phyloP scores from a whole-genome alignment of 2,797 vertebrate species.

The Scleropages formosus region DNA sequence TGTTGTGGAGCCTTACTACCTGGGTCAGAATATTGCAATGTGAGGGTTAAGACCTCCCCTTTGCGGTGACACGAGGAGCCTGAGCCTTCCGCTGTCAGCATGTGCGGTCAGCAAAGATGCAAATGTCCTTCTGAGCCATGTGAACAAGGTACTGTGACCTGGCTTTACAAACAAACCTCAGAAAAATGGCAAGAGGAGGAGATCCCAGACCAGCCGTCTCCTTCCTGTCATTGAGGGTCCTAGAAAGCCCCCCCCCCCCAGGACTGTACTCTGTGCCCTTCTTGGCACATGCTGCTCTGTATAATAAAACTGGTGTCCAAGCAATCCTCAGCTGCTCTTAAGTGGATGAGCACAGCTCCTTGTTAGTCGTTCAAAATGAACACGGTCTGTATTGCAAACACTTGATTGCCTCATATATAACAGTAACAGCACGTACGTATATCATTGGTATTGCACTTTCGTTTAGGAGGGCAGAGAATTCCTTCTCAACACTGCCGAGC shows the following conservation, averaged over 20 bases:
- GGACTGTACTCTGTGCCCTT: neutral
- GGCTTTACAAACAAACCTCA: neutral
- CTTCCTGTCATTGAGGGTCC: conserved; percentile 38
- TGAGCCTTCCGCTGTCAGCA: neutral
- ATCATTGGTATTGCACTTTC: too few species aligned
- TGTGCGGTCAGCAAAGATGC: neutral
- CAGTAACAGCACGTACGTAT: too few species aligned
- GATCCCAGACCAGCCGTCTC: conserved; percentile 30
- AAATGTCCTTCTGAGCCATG: neutral
- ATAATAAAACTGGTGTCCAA: neutral
- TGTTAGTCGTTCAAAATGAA: neutral
- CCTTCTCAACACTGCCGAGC: neutral
- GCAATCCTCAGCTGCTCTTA: conserved; percentile 2
- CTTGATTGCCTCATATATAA: too few species aligned
- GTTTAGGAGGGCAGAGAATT: too few species aligned
- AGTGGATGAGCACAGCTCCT: neutral
- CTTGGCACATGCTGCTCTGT: too few species aligned
- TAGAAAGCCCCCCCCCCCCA: conserved; percentile 2
- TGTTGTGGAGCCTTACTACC: neutral
- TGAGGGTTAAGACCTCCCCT: neutral
- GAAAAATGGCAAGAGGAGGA: conserved; percentile 11
- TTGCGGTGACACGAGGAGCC: neutral
- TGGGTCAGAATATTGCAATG: neutral
- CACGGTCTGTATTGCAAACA: neutral
- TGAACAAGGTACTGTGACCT: neutral